These are phyloP conservation scores for Rhipidura dahli DNA, from an alignment of 2,113 vertebrate species.

Conservation along the genomic window DNA sequence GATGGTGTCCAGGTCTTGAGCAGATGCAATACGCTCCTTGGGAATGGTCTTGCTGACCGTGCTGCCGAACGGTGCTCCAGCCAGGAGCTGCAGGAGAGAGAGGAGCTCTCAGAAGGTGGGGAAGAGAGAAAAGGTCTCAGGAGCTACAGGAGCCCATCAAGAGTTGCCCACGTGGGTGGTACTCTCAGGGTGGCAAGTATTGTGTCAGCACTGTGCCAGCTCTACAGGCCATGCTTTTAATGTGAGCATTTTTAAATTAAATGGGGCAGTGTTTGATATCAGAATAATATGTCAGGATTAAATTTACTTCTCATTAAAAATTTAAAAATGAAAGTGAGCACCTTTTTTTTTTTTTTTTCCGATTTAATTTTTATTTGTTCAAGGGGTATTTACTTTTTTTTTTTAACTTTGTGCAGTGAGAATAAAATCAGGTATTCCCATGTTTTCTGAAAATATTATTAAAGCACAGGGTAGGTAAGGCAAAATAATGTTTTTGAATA, in stretches of 20 bases:
- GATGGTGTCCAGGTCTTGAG: slow-evolving; percentile 96
- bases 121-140: not conserved
- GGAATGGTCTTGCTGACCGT: slow-evolving; percentile 92
- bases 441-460: not conserved
- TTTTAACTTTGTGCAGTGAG: not conserved
- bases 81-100: slow-evolving; percentile 81
- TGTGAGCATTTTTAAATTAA: not conserved
- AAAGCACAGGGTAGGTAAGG: not conserved
- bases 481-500: not conserved
- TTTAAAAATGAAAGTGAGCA: not conserved
- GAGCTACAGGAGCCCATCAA: fast-evolving
- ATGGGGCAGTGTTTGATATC: not conserved
- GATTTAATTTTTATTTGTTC: not conserved
- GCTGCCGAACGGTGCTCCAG: slow-evolving; percentile 89
- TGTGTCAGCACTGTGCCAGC: not conserved
- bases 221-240: not conserved
- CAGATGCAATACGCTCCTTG: slow-evolving; percentile 79
- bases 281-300: not conserved
- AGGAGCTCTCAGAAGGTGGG: slow-evolving; percentile 73
- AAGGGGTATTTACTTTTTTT: fast-evolving
- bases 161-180: fast-evolving
- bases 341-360: not conserved
- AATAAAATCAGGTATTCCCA: not conserved
- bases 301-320: not conserved
- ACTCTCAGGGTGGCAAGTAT: fast-evolving